Evolutionary conservation across 1,140 invertebrate genomes (phyloP).

Genomic region (Aphelinus certus): DNA sequence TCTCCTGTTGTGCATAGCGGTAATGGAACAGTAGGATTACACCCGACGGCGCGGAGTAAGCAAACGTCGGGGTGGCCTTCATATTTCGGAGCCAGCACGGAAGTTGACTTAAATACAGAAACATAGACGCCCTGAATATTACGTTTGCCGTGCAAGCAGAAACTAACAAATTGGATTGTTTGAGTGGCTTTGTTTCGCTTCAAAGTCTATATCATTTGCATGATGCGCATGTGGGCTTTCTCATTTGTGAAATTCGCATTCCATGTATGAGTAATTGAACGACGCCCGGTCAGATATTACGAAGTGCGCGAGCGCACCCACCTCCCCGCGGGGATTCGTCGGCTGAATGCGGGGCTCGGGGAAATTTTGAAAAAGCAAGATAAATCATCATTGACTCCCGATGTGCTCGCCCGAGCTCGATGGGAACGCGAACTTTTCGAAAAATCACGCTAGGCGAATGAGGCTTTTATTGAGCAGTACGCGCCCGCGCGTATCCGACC

Average conservation of each 20-base stretch:
- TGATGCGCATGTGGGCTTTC: neutral
- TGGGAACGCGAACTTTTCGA: too few species aligned
- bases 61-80: neutral
- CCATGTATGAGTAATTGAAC: too few species aligned
- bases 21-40: conserved; percentile 8
- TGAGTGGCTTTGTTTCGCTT: conserved; percentile 14
- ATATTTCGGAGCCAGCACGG: neutral
- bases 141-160: conserved; percentile 10
- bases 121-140: conserved; percentile 2
- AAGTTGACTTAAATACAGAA: conserved; percentile 27
- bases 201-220: conserved; percentile 6
- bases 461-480: too few species aligned
- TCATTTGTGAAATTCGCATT: neutral
- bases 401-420: too few species aligned
- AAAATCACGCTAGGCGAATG: too few species aligned
- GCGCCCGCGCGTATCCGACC: too few species aligned
- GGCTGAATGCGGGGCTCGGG: too few species aligned
- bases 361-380: too few species aligned
- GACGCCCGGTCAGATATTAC: too few species aligned
- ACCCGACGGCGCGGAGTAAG: neutral
- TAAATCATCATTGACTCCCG: too few species aligned
- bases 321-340: too few species aligned
- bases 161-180: conserved; percentile 33
- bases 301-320: neutral
- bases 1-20: too few species aligned